These are phyloP conservation scores for Heliconius nattereri DNA, from an alignment of 1,140 invertebrate species.

Conservation along the genomic window DNA sequence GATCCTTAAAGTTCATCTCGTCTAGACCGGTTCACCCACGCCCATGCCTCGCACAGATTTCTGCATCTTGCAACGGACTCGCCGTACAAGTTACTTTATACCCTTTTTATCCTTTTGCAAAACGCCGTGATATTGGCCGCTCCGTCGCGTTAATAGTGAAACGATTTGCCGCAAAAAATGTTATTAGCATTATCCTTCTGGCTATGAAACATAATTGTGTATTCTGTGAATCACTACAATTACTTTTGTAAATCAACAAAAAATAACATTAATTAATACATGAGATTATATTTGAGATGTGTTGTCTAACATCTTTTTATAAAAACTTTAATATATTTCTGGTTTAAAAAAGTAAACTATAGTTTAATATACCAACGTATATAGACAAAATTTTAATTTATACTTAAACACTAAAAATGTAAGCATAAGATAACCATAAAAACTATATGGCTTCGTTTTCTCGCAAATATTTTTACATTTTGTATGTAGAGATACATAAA, in stretches of 20 bases:
- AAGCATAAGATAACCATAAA: constrained; percentile 27
- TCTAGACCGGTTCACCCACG: constrained; percentile 76
- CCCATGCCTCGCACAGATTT: constrained; percentile 76
- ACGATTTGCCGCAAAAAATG: constrained; percentile 52
- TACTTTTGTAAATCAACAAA: not conserved
- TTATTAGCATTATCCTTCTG: constrained; percentile 43
- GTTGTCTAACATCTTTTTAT: not conserved
- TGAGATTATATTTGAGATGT: not conserved
- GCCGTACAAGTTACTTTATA: constrained; percentile 77
- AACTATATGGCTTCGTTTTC: constrained; percentile 34
- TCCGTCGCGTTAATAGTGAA: constrained; percentile 66
- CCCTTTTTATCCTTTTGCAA: constrained; percentile 76
- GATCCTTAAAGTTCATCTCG: constrained; percentile 76
- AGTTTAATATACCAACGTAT: too few species aligned
- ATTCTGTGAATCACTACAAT: constrained; percentile 14
- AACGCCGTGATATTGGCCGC: constrained; percentile 68
- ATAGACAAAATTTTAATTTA: constrained; percentile 18
- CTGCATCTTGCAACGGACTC: constrained; percentile 76
- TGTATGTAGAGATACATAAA: not conserved
- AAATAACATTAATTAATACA: not conserved
- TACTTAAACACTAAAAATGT: constrained; percentile 24
- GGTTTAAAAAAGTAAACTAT: too few species aligned
- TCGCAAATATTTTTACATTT: not conserved
- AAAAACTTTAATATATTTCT: not conserved
- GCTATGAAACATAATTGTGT: constrained; percentile 24